Evolutionary conservation across 1,140 invertebrate genomes (phyloP).

Genomic region (Adelges cooleyi): DNA sequence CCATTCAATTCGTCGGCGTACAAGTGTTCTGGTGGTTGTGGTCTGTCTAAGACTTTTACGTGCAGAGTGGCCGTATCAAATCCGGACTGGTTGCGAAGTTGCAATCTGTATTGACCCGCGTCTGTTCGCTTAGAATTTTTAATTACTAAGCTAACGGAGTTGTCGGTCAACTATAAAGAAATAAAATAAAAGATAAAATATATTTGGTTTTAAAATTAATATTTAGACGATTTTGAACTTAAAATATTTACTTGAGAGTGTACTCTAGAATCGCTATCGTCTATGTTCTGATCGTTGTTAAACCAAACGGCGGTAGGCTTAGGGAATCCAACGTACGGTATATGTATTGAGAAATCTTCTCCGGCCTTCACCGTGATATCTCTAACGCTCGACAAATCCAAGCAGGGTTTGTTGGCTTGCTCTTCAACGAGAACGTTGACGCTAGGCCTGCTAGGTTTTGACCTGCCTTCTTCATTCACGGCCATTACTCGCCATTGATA

Average conservation of each 20-base stretch:
- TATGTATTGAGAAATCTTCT: slow-evolving; percentile 91
- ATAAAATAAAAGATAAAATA: background rate
- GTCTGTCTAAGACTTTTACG: slow-evolving; percentile 85
- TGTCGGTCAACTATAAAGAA: slow-evolving; percentile 56
- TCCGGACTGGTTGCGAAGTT: slow-evolving; percentile 86
- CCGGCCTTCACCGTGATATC: slow-evolving; percentile 95
- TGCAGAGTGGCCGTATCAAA: slow-evolving; percentile 88
- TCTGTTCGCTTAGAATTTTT: slow-evolving; percentile 84
- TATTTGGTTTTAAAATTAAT: background rate
- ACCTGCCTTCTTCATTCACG: slow-evolving; percentile 87
- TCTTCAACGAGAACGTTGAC: slow-evolving; percentile 76
- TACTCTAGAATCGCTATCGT: slow-evolving; percentile 59
- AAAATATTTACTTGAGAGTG: slow-evolving; percentile 55
- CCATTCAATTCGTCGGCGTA: slow-evolving; percentile 88
- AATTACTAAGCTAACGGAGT: slow-evolving; percentile 76
- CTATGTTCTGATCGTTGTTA: slow-evolving; percentile 67
- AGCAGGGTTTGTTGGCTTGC: slow-evolving; percentile 89
- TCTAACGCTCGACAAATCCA: slow-evolving; percentile 81
- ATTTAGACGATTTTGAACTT: background rate
- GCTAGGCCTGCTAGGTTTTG: slow-evolving; percentile 83
- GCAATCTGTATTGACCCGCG: slow-evolving; percentile 82
- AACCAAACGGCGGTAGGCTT: slow-evolving; percentile 90
- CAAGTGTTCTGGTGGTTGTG: slow-evolving; percentile 73
- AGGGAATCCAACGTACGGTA: slow-evolving; percentile 90
- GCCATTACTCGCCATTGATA: slow-evolving; percentile 93